Percentiles rank a stretch among this genome's conserved stretches.
Evolutionary conservation across 2,888 invertebrate species (phyloP).

Genomic region (Dusona sp.): DNA sequence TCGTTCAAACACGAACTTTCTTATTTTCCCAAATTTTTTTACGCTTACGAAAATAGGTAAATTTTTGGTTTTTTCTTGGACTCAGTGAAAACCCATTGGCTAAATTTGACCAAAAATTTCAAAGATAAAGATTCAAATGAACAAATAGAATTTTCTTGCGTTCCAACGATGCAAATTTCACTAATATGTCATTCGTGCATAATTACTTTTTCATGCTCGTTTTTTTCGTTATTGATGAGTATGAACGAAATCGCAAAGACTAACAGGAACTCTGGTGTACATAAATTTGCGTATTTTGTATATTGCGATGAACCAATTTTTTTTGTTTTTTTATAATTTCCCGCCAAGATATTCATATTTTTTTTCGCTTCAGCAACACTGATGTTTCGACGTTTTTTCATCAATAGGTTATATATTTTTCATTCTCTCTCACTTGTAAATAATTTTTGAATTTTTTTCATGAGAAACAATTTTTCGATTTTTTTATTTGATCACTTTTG

Average conservation of each 20-base stretch:
- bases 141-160: too few species aligned
- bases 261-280: conserved; percentile 12
- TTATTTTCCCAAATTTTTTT: not conserved
- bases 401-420: not conserved
- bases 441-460: not conserved
- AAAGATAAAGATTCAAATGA: too few species aligned
- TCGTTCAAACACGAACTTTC: conserved; percentile 58
- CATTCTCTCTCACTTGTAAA: not conserved
- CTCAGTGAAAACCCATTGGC: not conserved
- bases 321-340: conserved; percentile 17
- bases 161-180: not conserved
- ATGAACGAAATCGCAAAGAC: conserved; percentile 27
- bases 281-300: conserved; percentile 64
- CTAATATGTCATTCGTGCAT: not conserved
- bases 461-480: not conserved
- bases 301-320: conserved; percentile 41
- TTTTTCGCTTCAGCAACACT: not conserved
- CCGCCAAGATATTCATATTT: not conserved
- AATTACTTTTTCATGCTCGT: not conserved
- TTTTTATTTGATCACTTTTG: not conserved
- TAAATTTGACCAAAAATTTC: too few species aligned
- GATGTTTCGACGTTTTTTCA: not conserved
- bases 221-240: conserved; percentile 59
- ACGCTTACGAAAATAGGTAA: not conserved
- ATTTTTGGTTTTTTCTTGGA: too few species aligned